Evolutionary conservation across 2,888 invertebrate genomes (phyloP), one percentile per base, ranked within the genome.

Genomic region (Girardia tigrina): DNA sequence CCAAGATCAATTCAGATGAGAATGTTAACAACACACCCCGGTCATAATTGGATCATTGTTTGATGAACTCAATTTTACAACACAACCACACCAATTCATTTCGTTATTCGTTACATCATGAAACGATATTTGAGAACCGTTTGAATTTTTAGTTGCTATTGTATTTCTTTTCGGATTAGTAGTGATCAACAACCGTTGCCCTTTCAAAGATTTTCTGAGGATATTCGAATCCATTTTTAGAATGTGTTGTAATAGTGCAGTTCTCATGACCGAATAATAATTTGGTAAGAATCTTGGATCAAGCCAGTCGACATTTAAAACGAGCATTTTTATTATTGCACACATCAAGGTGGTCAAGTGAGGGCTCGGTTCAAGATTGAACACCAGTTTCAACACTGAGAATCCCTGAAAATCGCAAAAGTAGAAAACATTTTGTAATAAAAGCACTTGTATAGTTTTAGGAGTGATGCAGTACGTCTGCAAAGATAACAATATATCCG

Each of bases 321-420:
- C 56, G 23, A 56, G 56, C 56, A 56, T 56, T n/a, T 56, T 56
- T 6, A 56, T 56, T 8, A 56, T 56, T 56, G 56, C 56, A 56
- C 56, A 56, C 23, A 56, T 6, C 23, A 56, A n/a, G 8, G 56
- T 6, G n/a, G 56, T 56, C n/a, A 56, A 4, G 23, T 4, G 56
- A 6, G 56, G 56, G 23, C 56, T 56, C n/a, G 56, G 56, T 56
- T 56, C 56, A n/a, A 56, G n/a, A 56, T 56, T 56, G n/a, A 56
- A 56, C 4, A 56, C n/a, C 56, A 56, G n/a, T n/a, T 56, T 56
- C n/a, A 56, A 56, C 23, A 56, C 56, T 12, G 56, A 56, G n/a
- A 56, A 56, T 56, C 56, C 56, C 4, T 23, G 56, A n/a, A 56
- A 56, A 56, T 56, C 56, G 23, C 56, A 56, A n/a, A 56, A 56